Base-by-base conservation (phyloP, 2,888 invertebrate genomes). In the Pseudococcus jackbeardsleyi region DNA sequence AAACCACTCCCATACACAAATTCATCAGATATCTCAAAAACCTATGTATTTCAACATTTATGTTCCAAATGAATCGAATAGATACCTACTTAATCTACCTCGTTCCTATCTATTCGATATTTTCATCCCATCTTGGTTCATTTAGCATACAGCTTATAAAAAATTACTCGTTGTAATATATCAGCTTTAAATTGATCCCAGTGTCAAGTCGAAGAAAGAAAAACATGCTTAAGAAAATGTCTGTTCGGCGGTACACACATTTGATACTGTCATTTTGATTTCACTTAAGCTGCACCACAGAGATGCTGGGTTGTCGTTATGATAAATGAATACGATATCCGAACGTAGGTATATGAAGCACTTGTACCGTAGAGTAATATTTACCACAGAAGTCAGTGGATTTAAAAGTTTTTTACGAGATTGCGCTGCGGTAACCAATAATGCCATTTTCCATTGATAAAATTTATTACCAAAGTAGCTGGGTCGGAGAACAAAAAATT, bases 361-460 rank as follows among this genome's bases (percentile, higher is more conserved):
- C 26, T 26, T n/a, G 59, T 59, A 59, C 59, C 59, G 59, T 0
- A 6, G 15, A 59, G 59, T 59, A 59, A 59, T 59, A 59, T 59
- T 68, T 68, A 68, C 68, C 68, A 12, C 9, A 68, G 68, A 68
- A 68, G 22, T 68, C 68, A 68, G 22, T 26, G 68, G 68, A 68
- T 68, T 68, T 68, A 12, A 68, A 68, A 68, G 68, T 68, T 68
- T 68, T 68, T 68, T 26, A 68, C 68, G 68, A 68, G 68, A 68
- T 68, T 26, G 68, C 68, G 9, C 68, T 26, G 68, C 68, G 26
- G 68, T 68, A 68, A 68, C 68, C 68, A 68, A 68, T 68, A 68
- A 68, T 8, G 26, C 26, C 9, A 68, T 68, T 68, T 68, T 12
- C 26, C 68, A 68, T 22, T 68, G 59, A 59, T 59, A 59, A 59